These are phyloP conservation scores for Ara ararauna DNA, from an alignment of 2,797 vertebrate species.

Conservation along the genomic window DNA sequence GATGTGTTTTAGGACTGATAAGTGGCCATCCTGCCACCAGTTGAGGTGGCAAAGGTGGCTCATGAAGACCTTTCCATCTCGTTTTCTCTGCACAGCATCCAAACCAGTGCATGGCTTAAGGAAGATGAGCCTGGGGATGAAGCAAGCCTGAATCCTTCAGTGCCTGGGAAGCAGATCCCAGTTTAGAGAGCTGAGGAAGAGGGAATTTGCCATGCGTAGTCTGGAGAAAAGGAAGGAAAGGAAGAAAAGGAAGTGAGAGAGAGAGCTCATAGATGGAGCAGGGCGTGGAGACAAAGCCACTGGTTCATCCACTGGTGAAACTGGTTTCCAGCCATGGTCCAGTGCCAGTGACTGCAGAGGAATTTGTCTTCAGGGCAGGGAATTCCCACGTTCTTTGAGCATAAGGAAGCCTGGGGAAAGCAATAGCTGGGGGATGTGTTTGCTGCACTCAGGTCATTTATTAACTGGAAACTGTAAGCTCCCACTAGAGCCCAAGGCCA, in stretches of 20 bases:
- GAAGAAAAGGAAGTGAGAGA: background rate
- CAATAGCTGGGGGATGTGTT: background rate
- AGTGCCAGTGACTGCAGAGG: background rate
- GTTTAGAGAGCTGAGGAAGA: background rate
- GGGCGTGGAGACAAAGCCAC: background rate
- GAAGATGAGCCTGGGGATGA: background rate
- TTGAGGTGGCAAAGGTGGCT: background rate
- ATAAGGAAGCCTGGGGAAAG: background rate
- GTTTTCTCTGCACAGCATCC: fast-evolving
- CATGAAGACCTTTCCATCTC: background rate
- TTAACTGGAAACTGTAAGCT: background rate
- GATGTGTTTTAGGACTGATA: background rate
- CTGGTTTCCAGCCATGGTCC: background rate
- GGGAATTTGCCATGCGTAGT: background rate
- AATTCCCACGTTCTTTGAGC: background rate
- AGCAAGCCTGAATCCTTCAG: background rate
- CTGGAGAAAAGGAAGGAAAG: background rate
- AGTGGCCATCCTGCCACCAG: fast-evolving
- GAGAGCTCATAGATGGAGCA: background rate
- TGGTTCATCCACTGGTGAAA: background rate
- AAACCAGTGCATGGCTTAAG: background rate
- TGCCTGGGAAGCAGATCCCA: background rate
- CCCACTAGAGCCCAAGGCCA: background rate
- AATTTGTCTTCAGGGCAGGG: constrained; percentile 3
- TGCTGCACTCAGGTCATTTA: background rate